Evolutionary conservation across 2,797 vertebrate genomes (phyloP).

Genomic region (Clarias laeviceps): DNA sequence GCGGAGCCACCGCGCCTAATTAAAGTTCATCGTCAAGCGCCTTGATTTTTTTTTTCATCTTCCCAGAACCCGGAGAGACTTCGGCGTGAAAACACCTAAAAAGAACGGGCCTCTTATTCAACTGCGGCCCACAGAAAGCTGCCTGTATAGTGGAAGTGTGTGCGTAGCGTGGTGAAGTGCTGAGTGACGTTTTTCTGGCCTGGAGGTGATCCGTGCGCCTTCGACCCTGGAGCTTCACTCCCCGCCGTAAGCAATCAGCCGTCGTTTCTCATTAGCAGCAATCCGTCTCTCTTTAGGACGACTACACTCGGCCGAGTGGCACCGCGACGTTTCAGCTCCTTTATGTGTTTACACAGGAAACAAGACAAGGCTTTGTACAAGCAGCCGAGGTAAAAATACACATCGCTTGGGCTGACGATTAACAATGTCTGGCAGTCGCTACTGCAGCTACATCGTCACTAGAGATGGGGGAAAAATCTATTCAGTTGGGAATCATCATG

Average conservation of each 20-base stretch:
- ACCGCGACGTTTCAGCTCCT: neutral
- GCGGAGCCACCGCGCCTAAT: conserved; percentile 76
- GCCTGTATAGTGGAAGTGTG: conserved; percentile 64
- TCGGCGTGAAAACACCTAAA: conserved; percentile 73
- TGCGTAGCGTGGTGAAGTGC: conserved; percentile 46
- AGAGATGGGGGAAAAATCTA: too few species aligned
- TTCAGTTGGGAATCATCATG: too few species aligned
- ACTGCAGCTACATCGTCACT: neutral
- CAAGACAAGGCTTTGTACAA: neutral
- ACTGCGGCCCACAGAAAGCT: conserved; percentile 64
- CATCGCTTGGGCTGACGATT: neutral
- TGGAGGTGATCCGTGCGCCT: neutral
- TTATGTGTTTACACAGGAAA: neutral
- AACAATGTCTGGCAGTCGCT: neutral
- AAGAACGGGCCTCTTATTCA: conserved; percentile 78
- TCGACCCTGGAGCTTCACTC: conserved; percentile 9
- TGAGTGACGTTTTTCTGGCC: conserved; percentile 23
- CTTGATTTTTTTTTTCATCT: conserved; percentile 74
- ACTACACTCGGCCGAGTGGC: neutral
- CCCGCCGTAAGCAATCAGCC: conserved; percentile 25
- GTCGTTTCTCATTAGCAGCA: conserved; percentile 34
- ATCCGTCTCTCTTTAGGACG: neutral
- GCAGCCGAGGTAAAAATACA: neutral
- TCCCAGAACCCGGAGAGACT: conserved; percentile 74
- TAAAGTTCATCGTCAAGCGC: conserved; percentile 76